These are phyloP conservation scores for Alligator sinensis DNA, from an alignment of 2,113 vertebrate genomes.

Conservation along the genomic window DNA sequence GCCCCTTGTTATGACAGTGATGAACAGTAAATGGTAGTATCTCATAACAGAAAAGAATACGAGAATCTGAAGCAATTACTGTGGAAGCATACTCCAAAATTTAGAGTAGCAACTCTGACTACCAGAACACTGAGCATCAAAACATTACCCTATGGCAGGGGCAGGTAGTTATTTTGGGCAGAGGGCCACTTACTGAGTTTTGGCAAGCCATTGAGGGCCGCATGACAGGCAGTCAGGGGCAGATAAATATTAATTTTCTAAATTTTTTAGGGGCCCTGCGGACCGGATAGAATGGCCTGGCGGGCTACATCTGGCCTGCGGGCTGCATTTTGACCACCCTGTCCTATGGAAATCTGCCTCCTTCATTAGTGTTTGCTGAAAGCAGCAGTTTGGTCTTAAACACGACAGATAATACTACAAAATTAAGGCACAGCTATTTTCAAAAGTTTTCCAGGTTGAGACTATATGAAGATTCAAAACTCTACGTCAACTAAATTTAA, in stretches of 20 bases:
- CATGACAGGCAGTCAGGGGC: too few relatives aligned
- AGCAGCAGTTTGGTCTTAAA: neutral
- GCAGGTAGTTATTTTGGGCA: too few relatives aligned
- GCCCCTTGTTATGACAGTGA: neutral
- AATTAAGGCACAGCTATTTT: neutral
- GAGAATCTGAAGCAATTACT: neutral
- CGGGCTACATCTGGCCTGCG: too few relatives aligned
- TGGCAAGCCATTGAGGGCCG: too few relatives aligned
- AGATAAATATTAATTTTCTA: too few relatives aligned
- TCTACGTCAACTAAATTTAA: neutral
- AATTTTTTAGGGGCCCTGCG: too few relatives aligned
- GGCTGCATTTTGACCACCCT: too few relatives aligned
- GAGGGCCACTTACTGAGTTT: too few relatives aligned
- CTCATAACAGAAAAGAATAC: neutral
- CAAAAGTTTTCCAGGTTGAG: too few relatives aligned
- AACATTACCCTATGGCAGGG: neutral
- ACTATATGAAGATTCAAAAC: neutral
- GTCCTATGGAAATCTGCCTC: too few relatives aligned
- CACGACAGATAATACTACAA: neutral
- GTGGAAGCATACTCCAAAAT: neutral
- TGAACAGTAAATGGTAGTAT: neutral
- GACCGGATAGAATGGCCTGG: too few relatives aligned
- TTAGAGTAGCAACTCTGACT: neutral
- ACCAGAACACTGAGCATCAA: neutral
- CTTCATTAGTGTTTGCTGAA: neutral